Evolutionary conservation across 2,888 invertebrate species (phyloP), one percentile per base, ranked within the genome.

Genomic region (Ischnus inquisitorius): DNA sequence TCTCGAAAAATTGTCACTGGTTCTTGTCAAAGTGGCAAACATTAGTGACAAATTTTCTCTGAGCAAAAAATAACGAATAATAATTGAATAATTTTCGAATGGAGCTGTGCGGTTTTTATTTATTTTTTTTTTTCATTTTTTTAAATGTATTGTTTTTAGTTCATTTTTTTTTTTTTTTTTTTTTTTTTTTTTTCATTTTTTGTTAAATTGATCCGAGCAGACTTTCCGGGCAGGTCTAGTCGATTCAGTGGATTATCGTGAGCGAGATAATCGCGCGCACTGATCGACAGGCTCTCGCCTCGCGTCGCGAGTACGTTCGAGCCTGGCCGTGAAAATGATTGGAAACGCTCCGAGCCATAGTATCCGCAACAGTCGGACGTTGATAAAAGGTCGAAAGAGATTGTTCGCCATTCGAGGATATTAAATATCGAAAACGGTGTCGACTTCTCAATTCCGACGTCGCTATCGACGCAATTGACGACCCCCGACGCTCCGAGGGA

Each of bases 241-340:
- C n/a, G 14, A 39, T 71, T 57, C 19, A 54, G 14, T 41, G n/a
- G 10, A 28, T 65, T 76, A 43, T 60, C 19, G 46, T 28, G 4
- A n/a, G 25, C 4, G 25, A 57, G 57, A 67, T 39, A 67, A 74
- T 43, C 8, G 16, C 16, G 0, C 46, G 12, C 16, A 34, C 10
- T 10, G 39, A n/a, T 39, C 43, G 19, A 5, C 12, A 16, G 25
- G 4, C 19, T 16, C 34, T 22, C 28, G 10, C 14, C 28, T 25
- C 28, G 2, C 39, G 64, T 69, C 54, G 46, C 34, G 16, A 54
- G 79, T 39, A 69, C 79, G 75, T 51, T 25, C 16, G 41, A 65
- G 39, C 6, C n/a, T 3, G 34, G 3, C 54, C 84, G 83, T 72
- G 84, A 87, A 89, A 89, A 89, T 88, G 86, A 89, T 88, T 86